These are phyloP conservation scores for Cyrtonyx montezumae DNA, from an alignment of 2,113 vertebrate species.

Conservation along the genomic window DNA sequence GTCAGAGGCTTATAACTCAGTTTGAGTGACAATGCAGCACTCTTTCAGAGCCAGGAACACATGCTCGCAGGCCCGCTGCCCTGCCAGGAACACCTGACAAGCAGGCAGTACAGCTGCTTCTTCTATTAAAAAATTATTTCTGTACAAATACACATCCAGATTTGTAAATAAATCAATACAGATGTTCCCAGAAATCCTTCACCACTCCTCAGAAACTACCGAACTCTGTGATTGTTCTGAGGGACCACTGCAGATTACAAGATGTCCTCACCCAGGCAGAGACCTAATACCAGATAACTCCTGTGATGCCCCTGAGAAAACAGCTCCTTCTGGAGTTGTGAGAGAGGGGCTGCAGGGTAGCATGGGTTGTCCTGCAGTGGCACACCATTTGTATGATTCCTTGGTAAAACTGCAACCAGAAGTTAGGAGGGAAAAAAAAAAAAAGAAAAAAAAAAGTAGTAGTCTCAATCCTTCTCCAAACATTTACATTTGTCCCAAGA, in stretches of 20 bases:
- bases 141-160: neutral
- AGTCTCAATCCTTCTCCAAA: neutral
- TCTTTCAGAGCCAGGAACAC: neutral
- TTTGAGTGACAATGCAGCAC: neutral
- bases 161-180: fast-evolving
- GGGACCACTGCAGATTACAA: neutral
- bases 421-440: neutral
- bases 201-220: fast-evolving
- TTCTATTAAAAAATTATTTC: neutral
- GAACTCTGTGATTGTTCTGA: neutral
- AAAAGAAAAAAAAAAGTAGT: neutral
- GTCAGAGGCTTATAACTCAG: neutral
- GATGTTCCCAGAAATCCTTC: fast-evolving
- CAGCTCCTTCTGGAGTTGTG: neutral
- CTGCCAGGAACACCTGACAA: neutral
- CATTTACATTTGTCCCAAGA: neutral
- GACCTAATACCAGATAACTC: too few species aligned
- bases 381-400: neutral
- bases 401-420: neutral
- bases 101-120: neutral
- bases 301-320: neutral
- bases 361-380: neutral
- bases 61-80: neutral
- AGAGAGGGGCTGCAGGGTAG: neutral
- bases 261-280: neutral